Evolutionary conservation across 2,888 invertebrate species (phyloP).

Genomic region (Fragum whitleyi): DNA sequence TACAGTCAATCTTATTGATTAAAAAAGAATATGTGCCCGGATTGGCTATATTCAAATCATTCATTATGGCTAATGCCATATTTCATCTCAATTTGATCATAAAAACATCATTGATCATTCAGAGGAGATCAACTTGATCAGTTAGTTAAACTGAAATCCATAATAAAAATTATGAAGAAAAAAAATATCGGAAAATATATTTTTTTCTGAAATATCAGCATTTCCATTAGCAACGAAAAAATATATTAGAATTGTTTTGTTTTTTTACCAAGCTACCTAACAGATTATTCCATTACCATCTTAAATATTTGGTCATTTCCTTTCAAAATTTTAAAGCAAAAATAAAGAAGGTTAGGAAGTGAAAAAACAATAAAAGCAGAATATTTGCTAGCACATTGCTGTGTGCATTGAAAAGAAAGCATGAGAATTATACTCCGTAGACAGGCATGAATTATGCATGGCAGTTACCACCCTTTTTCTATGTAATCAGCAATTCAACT

Average conservation of each 20-base stretch:
- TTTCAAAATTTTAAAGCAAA: no score
- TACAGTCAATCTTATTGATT: conserved; percentile 12
- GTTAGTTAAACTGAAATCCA: no score
- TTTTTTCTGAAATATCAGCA: no score
- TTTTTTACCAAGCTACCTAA: no score
- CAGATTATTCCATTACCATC: no score
- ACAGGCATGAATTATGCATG: conserved; percentile 10
- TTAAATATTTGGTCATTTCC: no score
- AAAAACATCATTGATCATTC: neutral
- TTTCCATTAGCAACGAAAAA: no score
- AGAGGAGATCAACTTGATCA: no score
- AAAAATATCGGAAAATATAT: no score
- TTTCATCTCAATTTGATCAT: neutral
- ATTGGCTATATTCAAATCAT: conserved; percentile 12
- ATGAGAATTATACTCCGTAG: conserved; percentile 12
- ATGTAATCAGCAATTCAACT: conserved; percentile 7
- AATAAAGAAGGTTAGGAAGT: conserved; percentile 10
- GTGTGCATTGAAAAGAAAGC: conserved; percentile 21
- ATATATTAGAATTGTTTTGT: no score
- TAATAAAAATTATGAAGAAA: no score
- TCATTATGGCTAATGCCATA: neutral
- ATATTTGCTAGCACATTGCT: conserved; percentile 56
- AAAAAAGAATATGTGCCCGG: neutral
- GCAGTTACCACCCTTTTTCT: conserved; percentile 3
- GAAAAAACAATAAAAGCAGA: conserved; percentile 52